Evolutionary conservation across 2,888 invertebrate genomes (phyloP).

Genomic region (Mechanitis messenoides): DNA sequence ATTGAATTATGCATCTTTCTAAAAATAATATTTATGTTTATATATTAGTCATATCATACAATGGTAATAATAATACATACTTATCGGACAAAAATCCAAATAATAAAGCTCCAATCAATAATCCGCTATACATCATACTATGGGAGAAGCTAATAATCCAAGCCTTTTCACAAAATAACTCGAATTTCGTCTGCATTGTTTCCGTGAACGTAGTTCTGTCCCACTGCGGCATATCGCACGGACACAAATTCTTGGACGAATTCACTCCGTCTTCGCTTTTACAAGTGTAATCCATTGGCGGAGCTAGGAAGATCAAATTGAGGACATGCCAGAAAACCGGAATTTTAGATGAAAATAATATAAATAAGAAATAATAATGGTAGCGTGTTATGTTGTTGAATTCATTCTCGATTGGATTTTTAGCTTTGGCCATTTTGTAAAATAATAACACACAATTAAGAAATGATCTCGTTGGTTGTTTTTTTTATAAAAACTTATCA

Average conservation of each 20-base stretch:
- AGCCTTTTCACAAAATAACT: constrained; percentile 41
- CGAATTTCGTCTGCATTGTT: constrained; percentile 55
- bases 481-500: no score
- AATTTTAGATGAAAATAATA: constrained; percentile 47
- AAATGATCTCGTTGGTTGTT: constrained; percentile 25
- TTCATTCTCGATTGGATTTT: constrained; percentile 53
- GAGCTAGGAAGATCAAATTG: constrained; percentile 52
- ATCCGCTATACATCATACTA: constrained; percentile 50
- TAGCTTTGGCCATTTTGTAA: constrained; percentile 28
- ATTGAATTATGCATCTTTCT: no score
- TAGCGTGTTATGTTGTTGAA: constrained; percentile 45
- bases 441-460: background rate
- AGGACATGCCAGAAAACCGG: constrained; percentile 57
- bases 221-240: constrained; percentile 50
- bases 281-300: constrained; percentile 52
- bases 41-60: no score
- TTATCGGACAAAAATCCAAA: constrained; percentile 58
- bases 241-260: constrained; percentile 39
- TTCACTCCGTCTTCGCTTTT: constrained; percentile 17
- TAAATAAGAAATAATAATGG: constrained; percentile 47
- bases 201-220: constrained; percentile 48
- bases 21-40: no score
- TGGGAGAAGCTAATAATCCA: constrained; percentile 57
- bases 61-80: constrained; percentile 33
- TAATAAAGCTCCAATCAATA: constrained; percentile 47